Conservation (phyloP, 2,797 vertebrate genomes). For the Alauda arvensis region DNA sequence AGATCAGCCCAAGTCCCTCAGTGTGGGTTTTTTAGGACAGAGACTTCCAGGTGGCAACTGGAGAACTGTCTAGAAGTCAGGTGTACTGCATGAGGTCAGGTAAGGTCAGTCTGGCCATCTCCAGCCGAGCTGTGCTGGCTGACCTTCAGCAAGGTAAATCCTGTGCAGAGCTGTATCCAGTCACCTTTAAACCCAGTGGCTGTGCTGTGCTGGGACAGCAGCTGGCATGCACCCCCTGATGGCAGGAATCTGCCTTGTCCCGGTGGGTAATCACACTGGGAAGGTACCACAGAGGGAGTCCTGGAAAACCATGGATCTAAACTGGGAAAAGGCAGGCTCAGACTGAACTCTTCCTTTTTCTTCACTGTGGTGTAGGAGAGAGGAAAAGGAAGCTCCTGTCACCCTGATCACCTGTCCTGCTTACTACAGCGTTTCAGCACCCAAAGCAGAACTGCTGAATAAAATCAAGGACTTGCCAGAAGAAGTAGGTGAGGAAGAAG, state of each 20-base stretch:
- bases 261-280: not conserved
- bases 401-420: slow-evolving; percentile 63
- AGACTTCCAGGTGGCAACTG: not conserved
- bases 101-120: not conserved
- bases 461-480: slow-evolving; percentile 72
- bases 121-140: not conserved
- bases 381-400: slow-evolving; percentile 53
- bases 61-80: not conserved
- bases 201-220: not conserved
- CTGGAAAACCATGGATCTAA: not conserved
- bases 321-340: not conserved
- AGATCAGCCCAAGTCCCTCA: not conserved
- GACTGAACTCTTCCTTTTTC: not conserved
- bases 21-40: not conserved
- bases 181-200: not conserved
- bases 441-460: slow-evolving; percentile 71
- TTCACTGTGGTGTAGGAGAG: slow-evolving; percentile 67
- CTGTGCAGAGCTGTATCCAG: not conserved
- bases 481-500: slow-evolving; percentile 71
- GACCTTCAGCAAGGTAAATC: not conserved
- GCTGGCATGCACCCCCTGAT: slow-evolving; percentile 32
- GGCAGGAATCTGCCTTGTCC: not conserved
- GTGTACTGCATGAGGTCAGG: not conserved
- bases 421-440: slow-evolving; percentile 72
- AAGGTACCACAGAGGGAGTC: not conserved